Percentiles rank a stretch among this genome's conserved stretches.
phyloP scores from a whole-genome alignment of 2,888 invertebrate species.

The Drosophila kuntzei region DNA sequence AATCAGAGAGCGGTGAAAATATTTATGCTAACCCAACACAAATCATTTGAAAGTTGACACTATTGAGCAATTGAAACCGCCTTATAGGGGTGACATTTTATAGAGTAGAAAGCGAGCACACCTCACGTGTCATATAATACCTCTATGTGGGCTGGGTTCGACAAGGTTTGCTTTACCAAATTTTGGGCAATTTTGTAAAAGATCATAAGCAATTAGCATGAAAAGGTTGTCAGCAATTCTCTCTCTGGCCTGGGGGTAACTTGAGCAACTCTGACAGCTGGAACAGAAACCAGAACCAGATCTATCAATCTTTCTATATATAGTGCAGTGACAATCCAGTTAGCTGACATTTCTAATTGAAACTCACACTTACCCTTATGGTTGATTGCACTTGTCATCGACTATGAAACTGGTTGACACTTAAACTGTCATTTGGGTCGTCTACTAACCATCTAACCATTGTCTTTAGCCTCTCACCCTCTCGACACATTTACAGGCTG shows the following conservation, averaged over 20 bases:
- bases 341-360: constrained; percentile 68
- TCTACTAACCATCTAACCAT: constrained; percentile 21
- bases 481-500: constrained; percentile 14
- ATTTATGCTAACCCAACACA: constrained; percentile 60
- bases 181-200: constrained; percentile 59
- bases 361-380: constrained; percentile 62
- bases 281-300: constrained; percentile 26
- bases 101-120: constrained; percentile 28
- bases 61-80: constrained; percentile 55
- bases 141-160: constrained; percentile 62
- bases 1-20: constrained; percentile 66
- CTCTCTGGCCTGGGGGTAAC: constrained; percentile 37
- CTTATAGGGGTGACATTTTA: constrained; percentile 37
- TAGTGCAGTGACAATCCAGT: constrained; percentile 25
- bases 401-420: constrained; percentile 70
- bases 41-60: constrained; percentile 79
- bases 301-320: constrained; percentile 40
- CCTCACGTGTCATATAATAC: constrained; percentile 61
- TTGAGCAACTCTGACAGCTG: constrained; percentile 64
- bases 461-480: constrained; percentile 29
- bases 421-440: constrained; percentile 71
- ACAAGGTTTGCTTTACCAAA: constrained; percentile 26
- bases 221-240: constrained; percentile 38
- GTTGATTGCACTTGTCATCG: constrained; percentile 76
- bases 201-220: constrained; percentile 75